phyloP scores from a whole-genome alignment of 2,113 vertebrate genomes.

The Dromaius novaehollandiae region DNA sequence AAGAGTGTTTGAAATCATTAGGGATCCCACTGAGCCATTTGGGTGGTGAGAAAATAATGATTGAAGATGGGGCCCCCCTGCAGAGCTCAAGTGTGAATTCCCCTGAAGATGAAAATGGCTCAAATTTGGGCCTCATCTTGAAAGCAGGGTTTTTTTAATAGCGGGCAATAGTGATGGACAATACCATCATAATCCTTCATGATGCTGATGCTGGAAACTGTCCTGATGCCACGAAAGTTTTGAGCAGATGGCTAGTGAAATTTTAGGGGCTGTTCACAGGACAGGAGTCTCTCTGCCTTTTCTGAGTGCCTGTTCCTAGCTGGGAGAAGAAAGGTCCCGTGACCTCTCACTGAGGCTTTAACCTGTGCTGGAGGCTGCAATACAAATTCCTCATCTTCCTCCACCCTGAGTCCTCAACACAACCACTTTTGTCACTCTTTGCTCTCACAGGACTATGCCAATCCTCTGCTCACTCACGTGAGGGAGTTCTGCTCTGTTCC shows the following conservation, averaged over 20 bases:
- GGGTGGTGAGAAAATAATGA: slow-evolving; percentile 52
- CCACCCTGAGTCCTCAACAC: background rate
- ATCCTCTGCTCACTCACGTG: accelerated
- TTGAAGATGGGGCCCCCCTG: slow-evolving; percentile 1
- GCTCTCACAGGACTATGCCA: background rate
- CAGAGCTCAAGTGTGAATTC: background rate
- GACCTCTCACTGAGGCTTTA: background rate
- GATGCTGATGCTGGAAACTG: background rate
- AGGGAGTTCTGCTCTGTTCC: background rate
- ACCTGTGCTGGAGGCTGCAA: background rate
- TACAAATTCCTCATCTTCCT: background rate
- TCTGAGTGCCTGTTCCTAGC: background rate
- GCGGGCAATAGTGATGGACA: background rate
- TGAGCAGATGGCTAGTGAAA: background rate
- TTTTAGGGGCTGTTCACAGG: background rate
- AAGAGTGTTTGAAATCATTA: slow-evolving; percentile 25
- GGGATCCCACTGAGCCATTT: background rate
- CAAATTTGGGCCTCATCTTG: background rate
- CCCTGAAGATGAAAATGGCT: slow-evolving; percentile 13
- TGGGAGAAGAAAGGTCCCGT: too few species aligned
- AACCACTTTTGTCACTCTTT: background rate
- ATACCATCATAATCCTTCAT: background rate
- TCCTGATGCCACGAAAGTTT: background rate
- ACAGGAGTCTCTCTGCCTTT: background rate
- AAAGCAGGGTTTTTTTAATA: background rate